Evolutionary conservation across 2,888 invertebrate species (phyloP).

Genomic region (Gari tellinella): DNA sequence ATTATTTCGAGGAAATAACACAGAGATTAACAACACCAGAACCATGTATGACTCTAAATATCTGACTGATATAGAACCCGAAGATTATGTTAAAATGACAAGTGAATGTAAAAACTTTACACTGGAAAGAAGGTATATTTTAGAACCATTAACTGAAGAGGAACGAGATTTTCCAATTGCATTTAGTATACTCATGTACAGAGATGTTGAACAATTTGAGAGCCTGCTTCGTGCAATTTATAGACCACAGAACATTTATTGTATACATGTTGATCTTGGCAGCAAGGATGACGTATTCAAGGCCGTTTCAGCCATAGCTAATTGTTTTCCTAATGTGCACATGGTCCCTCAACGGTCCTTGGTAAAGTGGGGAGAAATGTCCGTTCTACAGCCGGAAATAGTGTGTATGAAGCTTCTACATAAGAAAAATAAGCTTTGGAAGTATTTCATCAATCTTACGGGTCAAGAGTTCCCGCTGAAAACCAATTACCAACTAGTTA

Average conservation of each 20-base stretch:
- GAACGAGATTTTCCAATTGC: no score
- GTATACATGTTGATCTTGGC: slow-evolving; percentile 75
- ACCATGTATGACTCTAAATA: no score
- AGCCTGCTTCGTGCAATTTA: no score
- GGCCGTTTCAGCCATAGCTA: slow-evolving; percentile 49
- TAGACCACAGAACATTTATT: slow-evolving; percentile 52
- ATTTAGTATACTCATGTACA: no score
- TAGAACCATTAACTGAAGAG: no score
- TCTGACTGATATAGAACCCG: no score
- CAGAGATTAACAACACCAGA: no score
- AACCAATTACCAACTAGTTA: slow-evolving; percentile 79
- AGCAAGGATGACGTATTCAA: slow-evolving; percentile 34
- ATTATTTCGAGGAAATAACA: no score
- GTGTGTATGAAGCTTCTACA: slow-evolving; percentile 76
- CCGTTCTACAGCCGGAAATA: slow-evolving; percentile 75
- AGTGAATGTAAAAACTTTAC: no score
- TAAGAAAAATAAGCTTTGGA: slow-evolving; percentile 69
- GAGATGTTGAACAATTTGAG: no score
- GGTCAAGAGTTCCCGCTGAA: slow-evolving; percentile 80
- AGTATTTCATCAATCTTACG: slow-evolving; percentile 81
- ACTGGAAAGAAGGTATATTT: no score
- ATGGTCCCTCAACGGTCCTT: slow-evolving; percentile 57
- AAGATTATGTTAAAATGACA: no score
- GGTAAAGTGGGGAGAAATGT: slow-evolving; percentile 75
- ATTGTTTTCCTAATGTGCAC: slow-evolving; percentile 73